Evolutionary conservation across 2,113 vertebrate genomes (phyloP).

Genomic region (Puma concolor): DNA sequence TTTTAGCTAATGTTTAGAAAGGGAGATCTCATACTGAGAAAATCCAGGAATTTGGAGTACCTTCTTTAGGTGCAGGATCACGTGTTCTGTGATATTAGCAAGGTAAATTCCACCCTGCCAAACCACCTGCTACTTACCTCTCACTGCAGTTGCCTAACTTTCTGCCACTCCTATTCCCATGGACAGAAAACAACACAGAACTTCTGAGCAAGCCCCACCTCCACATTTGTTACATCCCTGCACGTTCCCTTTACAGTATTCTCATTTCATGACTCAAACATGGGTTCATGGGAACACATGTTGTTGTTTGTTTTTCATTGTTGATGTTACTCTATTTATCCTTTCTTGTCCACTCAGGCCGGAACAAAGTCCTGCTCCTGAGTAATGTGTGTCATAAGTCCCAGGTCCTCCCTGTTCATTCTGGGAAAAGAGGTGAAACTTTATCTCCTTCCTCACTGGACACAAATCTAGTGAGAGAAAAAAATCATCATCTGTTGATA

Average conservation of each 20-base stretch:
- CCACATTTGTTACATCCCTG: not conserved
- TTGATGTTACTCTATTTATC: not conserved
- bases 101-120: not conserved
- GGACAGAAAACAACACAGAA: not conserved
- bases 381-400: not conserved
- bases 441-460: not conserved
- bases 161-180: not conserved
- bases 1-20: conserved; percentile 28
- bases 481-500: not conserved
- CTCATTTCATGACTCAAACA: not conserved
- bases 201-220: not conserved
- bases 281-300: not conserved
- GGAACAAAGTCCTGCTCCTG: not conserved
- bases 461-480: not conserved
- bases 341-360: not conserved
- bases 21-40: not conserved
- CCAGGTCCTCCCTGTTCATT: not conserved
- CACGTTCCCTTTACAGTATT: not conserved
- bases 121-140: not conserved
- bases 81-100: not conserved
- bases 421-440: not conserved
- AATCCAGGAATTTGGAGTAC: not conserved
- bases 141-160: not conserved
- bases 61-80: not conserved
- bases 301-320: not conserved